phyloP scores from a whole-genome alignment of 2,888 invertebrate species.

The Rotaria macrura region DNA sequence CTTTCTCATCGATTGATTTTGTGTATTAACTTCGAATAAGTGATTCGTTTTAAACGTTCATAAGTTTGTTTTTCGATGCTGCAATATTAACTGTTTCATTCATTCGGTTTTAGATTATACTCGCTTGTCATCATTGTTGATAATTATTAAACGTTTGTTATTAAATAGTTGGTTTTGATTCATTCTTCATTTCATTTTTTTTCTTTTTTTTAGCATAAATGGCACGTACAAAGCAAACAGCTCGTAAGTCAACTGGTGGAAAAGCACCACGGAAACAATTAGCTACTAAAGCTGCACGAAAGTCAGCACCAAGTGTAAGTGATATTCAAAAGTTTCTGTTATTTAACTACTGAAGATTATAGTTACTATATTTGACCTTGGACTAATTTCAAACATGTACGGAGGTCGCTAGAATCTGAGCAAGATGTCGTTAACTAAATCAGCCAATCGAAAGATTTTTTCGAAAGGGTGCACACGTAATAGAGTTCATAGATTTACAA shows the following conservation, averaged over 20 bases:
- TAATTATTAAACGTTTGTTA: background rate
- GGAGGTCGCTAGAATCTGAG: too few relatives aligned
- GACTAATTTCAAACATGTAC: too few relatives aligned
- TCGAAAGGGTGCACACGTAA: too few relatives aligned
- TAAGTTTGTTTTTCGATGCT: background rate
- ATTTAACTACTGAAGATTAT: too few relatives aligned
- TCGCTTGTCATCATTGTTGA: too few relatives aligned
- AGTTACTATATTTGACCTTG: too few relatives aligned
- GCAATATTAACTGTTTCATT: background rate
- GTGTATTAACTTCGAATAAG: background rate
- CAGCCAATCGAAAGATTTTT: too few relatives aligned
- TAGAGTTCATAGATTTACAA: too few relatives aligned
- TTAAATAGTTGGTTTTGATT: background rate
- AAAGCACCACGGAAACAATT: constrained; percentile 86
- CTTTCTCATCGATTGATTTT: background rate
- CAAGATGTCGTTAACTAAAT: too few relatives aligned
- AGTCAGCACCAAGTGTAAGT: constrained; percentile 83
- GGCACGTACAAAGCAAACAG: constrained; percentile 96
- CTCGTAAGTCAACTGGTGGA: constrained; percentile 90
- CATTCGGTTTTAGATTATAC: background rate
- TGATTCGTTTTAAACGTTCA: background rate
- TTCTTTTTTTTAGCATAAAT: constrained; percentile 52
- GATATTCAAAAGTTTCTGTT: too few relatives aligned
- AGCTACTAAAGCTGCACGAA: constrained; percentile 85
- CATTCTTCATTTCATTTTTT: too few relatives aligned